Base-by-base conservation (phyloP, 30 jellyfish, hydroid and myxozoan genomes). In the Aurelia coerulea region DNA sequence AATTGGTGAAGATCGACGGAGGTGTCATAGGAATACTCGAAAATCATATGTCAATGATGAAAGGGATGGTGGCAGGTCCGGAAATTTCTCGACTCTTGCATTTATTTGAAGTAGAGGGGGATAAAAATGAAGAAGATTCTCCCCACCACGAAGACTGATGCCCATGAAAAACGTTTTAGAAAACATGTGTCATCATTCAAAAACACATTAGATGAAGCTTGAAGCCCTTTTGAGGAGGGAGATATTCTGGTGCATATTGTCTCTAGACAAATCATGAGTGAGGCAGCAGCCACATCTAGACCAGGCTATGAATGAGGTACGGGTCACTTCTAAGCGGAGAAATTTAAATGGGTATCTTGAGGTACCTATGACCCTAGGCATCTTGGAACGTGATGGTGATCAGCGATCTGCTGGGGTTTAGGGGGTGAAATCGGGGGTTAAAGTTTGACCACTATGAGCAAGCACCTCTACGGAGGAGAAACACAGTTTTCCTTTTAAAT, bases 61-160 rank as follows among this genome's bases (percentile, higher is more conserved):
- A 69, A 29, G 68, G 92, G 94, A 65, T 65, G 80, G 92, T 87
- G 14, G 87, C 68, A 14, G 96, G 96, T 3, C 96, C 96, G 12
- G 80, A 52, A 67, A 50, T 85, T 41, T 83, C 94, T 51, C 67
- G 83, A 15, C 1, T 83, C 3, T 59, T 79, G 53, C 1, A 41
- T 18, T 62, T 42, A 39, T 74, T 80, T 60, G 35, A 49, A 23
- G 37, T 67, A 2, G 19, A 41, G 32, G 68, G 29, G 29, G 29
- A 23, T 23, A 23, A 23, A 23, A 23, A 23, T 23, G 29, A 23
- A 23, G 29, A 23, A 23, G 29, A 23, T 23, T 23, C n/a, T 4
- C 83, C 54, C 1, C 92, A 88, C 49, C 96, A 88, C 69, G 75
- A 88, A 52, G 85, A 88, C 65, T 41, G 83, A 33, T 52, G 35